Conservation (phyloP, 2,888 invertebrate species). For the Punctoribates punctum region DNA sequence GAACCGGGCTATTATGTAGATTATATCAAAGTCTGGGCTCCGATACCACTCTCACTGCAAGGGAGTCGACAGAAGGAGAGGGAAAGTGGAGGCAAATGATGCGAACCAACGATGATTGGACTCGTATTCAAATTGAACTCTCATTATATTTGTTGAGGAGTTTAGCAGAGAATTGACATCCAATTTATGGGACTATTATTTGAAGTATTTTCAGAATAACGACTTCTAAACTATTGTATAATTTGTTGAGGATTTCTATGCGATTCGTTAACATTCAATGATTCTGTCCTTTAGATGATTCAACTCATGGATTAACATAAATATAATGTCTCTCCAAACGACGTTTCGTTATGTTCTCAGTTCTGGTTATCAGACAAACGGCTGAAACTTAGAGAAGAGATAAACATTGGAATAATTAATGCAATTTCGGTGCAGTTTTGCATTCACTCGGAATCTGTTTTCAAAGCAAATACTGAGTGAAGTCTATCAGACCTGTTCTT, state of each 20-base stretch:
- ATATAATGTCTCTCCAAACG: neutral
- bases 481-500: too few species aligned
- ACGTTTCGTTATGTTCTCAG: neutral
- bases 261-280: neutral
- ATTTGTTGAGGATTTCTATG: neutral
- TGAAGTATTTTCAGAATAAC: too few species aligned
- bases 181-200: neutral
- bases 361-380: neutral
- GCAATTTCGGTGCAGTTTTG: too few species aligned
- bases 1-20: neutral
- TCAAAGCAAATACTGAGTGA: too few species aligned
- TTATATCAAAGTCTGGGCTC: neutral
- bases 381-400: too few species aligned
- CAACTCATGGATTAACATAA: slow-evolving; percentile 16
- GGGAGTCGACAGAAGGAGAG: neutral
- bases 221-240: neutral
- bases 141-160: neutral
- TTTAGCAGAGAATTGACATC: neutral
- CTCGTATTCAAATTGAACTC: neutral
- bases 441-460: too few species aligned
- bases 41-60: neutral
- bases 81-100: neutral
- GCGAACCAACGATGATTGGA: neutral
- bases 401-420: too few species aligned
- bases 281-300: neutral